phyloP scores from a whole-genome alignment of 2,113 vertebrate species.

The Heteronetta atricapilla region DNA sequence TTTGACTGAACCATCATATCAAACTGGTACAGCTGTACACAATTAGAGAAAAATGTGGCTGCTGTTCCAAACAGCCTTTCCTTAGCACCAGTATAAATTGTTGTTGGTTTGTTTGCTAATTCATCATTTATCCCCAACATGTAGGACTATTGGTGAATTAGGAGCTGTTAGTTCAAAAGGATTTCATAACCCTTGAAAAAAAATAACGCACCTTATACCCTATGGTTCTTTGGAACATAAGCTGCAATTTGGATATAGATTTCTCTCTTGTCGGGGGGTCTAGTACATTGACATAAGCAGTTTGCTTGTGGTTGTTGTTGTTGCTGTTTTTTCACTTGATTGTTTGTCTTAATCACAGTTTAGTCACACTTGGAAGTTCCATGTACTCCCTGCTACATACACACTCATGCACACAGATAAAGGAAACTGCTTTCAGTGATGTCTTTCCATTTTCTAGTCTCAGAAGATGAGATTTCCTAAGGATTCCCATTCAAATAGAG shows the following conservation, averaged over 20 bases:
- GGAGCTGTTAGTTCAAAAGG: constrained; percentile 10
- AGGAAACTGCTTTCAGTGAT: not conserved
- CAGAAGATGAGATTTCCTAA: constrained; percentile 19
- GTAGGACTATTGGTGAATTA: constrained; percentile 4
- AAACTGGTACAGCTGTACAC: constrained; percentile 16
- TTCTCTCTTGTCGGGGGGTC: not conserved
- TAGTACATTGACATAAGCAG: not conserved
- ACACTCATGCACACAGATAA: not conserved
- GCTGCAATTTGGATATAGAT: not conserved
- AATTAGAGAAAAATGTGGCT: constrained; percentile 42
- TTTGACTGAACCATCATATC: constrained; percentile 42
- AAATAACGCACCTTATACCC: not conserved
- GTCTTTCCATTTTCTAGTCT: constrained; percentile 43
- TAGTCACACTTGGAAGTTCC: not conserved
- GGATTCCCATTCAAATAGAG: constrained; percentile 70
- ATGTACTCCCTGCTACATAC: not conserved
- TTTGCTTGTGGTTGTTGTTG: not conserved
- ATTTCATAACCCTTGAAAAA: not conserved
- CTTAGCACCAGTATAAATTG: not conserved
- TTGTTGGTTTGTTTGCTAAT: constrained; percentile 22
- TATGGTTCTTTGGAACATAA: not conserved
- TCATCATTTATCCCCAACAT: not conserved
- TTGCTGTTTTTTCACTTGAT: not conserved
- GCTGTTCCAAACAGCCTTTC: not conserved
- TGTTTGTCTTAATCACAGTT: not conserved